phyloP scores from a whole-genome alignment of 2,888 invertebrate genomes.

The Agapostemon virescens region DNA sequence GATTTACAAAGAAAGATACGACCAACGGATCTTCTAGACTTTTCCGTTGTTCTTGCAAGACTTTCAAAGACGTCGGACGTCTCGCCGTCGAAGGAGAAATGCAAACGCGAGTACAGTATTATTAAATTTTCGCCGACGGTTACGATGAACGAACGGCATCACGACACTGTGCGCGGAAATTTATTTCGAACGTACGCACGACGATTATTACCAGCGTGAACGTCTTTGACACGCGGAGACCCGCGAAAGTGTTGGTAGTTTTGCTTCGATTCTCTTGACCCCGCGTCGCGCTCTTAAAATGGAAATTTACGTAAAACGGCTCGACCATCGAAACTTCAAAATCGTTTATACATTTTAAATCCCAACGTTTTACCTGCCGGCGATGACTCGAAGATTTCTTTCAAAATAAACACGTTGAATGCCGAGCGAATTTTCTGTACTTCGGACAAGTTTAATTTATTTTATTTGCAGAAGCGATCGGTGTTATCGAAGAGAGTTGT shows the following conservation, averaged over 20 bases:
- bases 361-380: neutral
- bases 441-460: no score
- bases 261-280: no score
- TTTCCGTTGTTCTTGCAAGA: neutral
- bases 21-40: constrained; percentile 15
- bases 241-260: neutral
- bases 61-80: constrained; percentile 1
- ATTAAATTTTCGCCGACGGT: neutral
- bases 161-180: constrained; percentile 4
- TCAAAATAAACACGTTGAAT: no score
- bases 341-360: neutral
- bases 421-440: no score
- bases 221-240: neutral
- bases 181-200: neutral
- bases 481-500: no score
- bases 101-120: constrained; percentile 32
- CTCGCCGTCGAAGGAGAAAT: constrained; percentile 11
- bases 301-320: neutral
- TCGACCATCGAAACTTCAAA: neutral
- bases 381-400: neutral
- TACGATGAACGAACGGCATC: neutral
- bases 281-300: neutral
- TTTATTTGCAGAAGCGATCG: no score
- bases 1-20: constrained; percentile 1
- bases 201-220: neutral